phyloP scores from a whole-genome alignment of 2,797 vertebrate species.

The Periophthalmus magnuspinnatus region DNA sequence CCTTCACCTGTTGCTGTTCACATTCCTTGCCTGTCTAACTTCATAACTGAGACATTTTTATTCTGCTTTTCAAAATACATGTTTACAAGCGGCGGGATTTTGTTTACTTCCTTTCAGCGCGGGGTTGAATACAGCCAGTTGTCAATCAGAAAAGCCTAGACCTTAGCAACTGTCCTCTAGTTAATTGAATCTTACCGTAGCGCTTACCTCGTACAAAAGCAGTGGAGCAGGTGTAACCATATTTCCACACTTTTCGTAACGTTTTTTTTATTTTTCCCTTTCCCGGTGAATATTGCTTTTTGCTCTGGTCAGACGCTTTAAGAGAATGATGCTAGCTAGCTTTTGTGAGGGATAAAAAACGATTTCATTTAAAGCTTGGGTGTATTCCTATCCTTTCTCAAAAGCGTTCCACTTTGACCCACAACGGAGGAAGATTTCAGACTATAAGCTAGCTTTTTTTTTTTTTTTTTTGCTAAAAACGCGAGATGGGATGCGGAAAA shows the following conservation, averaged over 20 bases:
- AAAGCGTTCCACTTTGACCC: conserved; percentile 83
- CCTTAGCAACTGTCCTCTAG: background rate
- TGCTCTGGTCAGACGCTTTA: conserved; percentile 14
- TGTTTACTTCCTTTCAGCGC: conserved; percentile 6
- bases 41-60: background rate
- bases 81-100: background rate
- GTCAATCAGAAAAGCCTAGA: background rate
- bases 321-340: conserved; percentile 47
- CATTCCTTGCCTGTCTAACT: background rate
- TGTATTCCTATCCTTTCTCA: conserved; percentile 81
- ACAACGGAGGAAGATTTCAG: conserved; percentile 71
- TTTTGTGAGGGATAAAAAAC: conserved; percentile 51
- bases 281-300: conserved; percentile 6
- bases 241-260: background rate
- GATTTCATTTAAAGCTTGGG: conserved; percentile 71
- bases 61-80: conserved; percentile 2
- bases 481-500: conserved; percentile 8
- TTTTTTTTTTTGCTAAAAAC: background rate
- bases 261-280: background rate
- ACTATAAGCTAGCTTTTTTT: conserved; percentile 5
- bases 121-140: background rate
- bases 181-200: conserved; percentile 4
- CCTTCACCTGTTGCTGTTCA: background rate
- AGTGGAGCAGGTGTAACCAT: background rate
- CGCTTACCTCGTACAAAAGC: conserved; percentile 5